Base-by-base conservation (phyloP, 2,113 vertebrate species). In the Gymnocephalus cernua region DNA sequence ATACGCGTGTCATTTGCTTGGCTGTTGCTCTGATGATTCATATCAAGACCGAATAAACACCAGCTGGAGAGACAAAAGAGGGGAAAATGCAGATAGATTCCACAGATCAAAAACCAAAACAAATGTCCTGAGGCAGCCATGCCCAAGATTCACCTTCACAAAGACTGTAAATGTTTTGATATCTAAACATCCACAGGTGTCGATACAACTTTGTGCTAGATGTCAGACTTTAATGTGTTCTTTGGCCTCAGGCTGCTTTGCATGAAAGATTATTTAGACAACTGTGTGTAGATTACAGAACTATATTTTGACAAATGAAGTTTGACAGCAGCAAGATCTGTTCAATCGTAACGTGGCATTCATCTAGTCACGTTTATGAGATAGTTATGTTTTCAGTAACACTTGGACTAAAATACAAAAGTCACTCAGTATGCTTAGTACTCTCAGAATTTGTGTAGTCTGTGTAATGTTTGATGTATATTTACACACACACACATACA, bases 91-190 rank as follows among this genome's bases (percentile, higher is more conserved):
- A 71, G 11, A 77, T 19, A 13, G 29, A 70, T 50, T 73, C 51
- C 41, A 10, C 21, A 13, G 10, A 38, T 86, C 57, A 71, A 70
- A 65, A 66, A 61, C 12, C 10, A 50, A 63, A 69, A 56, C 29
- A 74, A 73, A 45, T 48, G 47, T 51, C 56, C 69, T 3, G 58
- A 6, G 68, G 75, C 80, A 32, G 72, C 35, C 23, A 2, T 35
- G 70, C 27, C 50, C 32, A 29, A 35, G 68, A 67, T 72, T 84
- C 68, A 80, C 27, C 59, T 67, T 63, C 4, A 74, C 35, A 77
- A 79, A 66, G 63, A 25, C 23, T 62, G 25, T 29, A 57, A 65
- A 82, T 86, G 57, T 89, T 86, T 83, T 77, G 73, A 84, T 82
- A 82, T 73, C 29, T 80, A 65, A 70, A 70, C 67, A 85, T 82